phyloP scores from a whole-genome alignment of 2,113 vertebrate genomes.

The Lasiurus borealis region DNA sequence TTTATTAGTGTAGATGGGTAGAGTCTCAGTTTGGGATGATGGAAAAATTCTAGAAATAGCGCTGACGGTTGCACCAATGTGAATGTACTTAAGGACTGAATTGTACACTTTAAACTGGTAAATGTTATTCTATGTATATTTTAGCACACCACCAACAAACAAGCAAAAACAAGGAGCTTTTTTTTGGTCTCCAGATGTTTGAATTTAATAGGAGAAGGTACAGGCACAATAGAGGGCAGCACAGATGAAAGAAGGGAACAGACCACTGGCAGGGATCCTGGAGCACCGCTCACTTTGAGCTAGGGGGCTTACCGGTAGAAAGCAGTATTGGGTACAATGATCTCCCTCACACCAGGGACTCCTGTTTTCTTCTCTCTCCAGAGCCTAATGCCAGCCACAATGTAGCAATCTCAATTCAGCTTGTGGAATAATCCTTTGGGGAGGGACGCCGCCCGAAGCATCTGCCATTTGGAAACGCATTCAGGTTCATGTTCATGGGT shows the following conservation, averaged over 20 bases:
- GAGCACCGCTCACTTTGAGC: no score
- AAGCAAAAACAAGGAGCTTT: background rate
- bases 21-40: slow-evolving; percentile 1
- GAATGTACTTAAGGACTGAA: background rate
- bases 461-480: background rate
- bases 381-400: background rate
- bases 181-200: background rate
- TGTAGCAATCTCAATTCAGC: background rate
- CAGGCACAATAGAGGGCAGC: background rate
- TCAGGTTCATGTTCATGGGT: background rate
- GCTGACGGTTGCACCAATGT: background rate
- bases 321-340: background rate
- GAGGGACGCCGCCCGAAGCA: background rate
- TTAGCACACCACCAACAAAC: background rate
- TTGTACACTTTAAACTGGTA: background rate
- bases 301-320: background rate
- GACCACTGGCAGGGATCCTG: background rate
- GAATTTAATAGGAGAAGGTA: background rate
- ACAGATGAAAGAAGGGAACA: accelerated
- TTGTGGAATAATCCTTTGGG: background rate
- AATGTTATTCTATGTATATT: background rate
- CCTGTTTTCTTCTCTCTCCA: background rate
- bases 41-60: background rate
- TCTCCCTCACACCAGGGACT: background rate
- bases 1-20: background rate